Evolutionary conservation across 2,113 vertebrate species (phyloP).

Genomic region (Rhea americana): DNA sequence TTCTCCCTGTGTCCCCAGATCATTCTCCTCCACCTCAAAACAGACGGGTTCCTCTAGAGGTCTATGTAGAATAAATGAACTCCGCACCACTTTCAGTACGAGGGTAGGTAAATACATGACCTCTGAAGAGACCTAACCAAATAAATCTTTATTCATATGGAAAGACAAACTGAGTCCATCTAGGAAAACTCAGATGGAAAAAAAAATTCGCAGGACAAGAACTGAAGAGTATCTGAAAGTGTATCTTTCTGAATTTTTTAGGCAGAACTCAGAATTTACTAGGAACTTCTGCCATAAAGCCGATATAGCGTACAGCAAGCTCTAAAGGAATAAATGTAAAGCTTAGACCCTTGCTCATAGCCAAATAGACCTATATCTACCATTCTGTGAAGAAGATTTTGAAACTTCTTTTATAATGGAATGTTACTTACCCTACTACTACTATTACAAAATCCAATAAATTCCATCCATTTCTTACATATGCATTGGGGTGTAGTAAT

Average conservation of each 20-base stretch:
- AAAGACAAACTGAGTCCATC: background rate
- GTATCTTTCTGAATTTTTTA: background rate
- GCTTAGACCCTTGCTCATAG: background rate
- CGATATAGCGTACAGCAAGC: background rate
- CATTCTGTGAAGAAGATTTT: background rate
- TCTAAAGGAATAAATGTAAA: background rate
- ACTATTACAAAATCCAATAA: slow-evolving; percentile 99
- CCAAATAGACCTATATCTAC: background rate
- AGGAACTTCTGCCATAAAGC: background rate
- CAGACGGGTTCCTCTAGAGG: background rate
- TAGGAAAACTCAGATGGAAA: background rate
- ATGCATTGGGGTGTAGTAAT: slow-evolving; percentile 97
- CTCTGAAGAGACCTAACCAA: background rate
- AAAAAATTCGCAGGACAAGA: background rate
- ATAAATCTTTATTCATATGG: background rate
- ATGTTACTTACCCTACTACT: slow-evolving; percentile 92
- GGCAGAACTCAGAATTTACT: background rate
- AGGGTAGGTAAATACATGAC: background rate
- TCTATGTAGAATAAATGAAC: background rate
- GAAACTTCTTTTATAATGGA: slow-evolving; percentile 4
- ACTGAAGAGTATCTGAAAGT: background rate
- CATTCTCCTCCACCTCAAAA: background rate
- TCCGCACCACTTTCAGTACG: background rate
- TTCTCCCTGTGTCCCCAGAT: background rate
- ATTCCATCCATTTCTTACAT: slow-evolving; percentile 99